A percentile compares a stretch with the other conserved stretches of the same genome.
phyloP scores from a whole-genome alignment of 2,888 invertebrate species.

The Drosophila sordidapex region DNA sequence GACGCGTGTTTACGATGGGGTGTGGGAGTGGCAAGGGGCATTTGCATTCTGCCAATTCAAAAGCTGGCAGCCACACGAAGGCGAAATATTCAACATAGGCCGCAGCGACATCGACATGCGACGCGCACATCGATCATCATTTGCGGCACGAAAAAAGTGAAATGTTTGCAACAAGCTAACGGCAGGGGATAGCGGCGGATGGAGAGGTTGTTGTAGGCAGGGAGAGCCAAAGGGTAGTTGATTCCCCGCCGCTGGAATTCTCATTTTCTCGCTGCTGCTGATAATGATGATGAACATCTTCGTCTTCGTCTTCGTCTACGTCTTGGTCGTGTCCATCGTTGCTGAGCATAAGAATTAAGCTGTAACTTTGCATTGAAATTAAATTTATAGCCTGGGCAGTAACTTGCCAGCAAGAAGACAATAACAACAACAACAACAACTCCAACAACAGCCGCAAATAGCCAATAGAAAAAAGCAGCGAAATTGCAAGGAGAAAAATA shows the following conservation, averaged over 20 bases:
- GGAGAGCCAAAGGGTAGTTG: conserved; percentile 13
- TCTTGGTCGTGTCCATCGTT: conserved; percentile 39
- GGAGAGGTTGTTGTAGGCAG: conserved; percentile 2
- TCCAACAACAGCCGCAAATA: conserved; percentile 20
- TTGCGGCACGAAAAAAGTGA: conserved; percentile 79
- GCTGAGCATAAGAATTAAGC: conserved; percentile 75
- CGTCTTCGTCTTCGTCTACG: conserved; percentile 3
- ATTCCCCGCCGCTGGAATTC: conserved; percentile 63
- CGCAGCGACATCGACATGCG: conserved; percentile 66
- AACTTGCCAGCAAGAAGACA: conserved; percentile 38
- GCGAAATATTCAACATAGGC: conserved; percentile 37
- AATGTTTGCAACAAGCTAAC: conserved; percentile 57
- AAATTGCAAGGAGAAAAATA: conserved; percentile 38
- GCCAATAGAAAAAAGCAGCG: conserved; percentile 55
- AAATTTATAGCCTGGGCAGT: conserved; percentile 71
- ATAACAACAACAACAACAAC: conserved; percentile 9
- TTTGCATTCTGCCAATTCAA: conserved; percentile 74
- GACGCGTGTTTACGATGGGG: background rate
- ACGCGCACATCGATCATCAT: conserved; percentile 79
- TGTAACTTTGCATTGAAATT: conserved; percentile 80
- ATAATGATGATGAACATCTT: conserved; percentile 62
- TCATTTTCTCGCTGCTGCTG: conserved; percentile 51
- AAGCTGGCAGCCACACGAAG: conserved; percentile 41
- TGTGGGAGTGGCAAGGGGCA: conserved; percentile 25
- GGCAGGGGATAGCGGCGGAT: conserved; percentile 11